Percentiles rank a stretch among this genome's conserved stretches.
Evolutionary conservation across 2,888 invertebrate species (phyloP).

Genomic region (Drosophila yooni): DNA sequence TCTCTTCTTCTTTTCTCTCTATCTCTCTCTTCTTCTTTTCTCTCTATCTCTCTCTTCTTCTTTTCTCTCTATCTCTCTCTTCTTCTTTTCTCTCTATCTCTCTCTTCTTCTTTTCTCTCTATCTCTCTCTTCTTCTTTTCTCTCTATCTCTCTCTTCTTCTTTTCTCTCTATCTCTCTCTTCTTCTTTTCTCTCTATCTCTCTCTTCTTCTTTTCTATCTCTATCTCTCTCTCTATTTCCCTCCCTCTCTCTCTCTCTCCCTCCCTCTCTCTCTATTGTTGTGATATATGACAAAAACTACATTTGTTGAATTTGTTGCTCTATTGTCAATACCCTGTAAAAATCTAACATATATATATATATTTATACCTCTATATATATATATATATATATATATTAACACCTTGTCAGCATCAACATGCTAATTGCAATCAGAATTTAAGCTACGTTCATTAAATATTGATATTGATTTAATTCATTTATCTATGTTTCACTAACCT

Average conservation of each 20-base stretch:
- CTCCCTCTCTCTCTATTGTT: background rate
- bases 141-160: background rate
- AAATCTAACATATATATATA: background rate
- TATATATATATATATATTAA: background rate
- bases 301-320: background rate
- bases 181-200: background rate
- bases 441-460: background rate
- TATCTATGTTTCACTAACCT: background rate
- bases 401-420: conserved; percentile 3
- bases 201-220: no score
- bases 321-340: conserved; percentile 3
- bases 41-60: background rate
- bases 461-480: conserved; percentile 2
- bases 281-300: conserved; percentile 3
- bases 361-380: background rate
- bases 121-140: no score
- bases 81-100: no score
- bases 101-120: background rate
- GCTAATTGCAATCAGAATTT: background rate
- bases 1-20: background rate
- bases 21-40: no score
- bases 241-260: background rate
- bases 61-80: background rate
- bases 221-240: background rate
- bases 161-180: no score